phyloP scores from a whole-genome alignment of 2,888 invertebrate genomes.

The Pachydiplax longipennis region DNA sequence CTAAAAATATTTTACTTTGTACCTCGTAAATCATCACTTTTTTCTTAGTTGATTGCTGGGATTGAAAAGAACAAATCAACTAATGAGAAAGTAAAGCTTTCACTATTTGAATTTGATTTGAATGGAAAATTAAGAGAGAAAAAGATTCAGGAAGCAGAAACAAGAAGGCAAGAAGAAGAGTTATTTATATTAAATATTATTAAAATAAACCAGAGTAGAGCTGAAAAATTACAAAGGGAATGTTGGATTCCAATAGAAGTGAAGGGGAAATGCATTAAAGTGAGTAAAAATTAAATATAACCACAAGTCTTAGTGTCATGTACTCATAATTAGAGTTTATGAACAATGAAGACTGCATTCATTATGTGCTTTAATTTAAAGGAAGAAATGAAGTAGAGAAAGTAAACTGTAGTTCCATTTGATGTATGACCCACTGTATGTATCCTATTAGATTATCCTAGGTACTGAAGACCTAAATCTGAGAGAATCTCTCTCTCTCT shows the following conservation, averaged over 20 bases:
- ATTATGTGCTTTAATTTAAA: too few species aligned
- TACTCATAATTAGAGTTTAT: too few species aligned
- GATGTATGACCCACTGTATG: too few species aligned
- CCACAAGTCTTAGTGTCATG: too few species aligned
- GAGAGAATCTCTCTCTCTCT: too few species aligned
- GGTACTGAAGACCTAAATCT: too few species aligned
- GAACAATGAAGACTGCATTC: too few species aligned
- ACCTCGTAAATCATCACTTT: background rate
- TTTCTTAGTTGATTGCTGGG: background rate
- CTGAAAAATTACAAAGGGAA: constrained; percentile 64
- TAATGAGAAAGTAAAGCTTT: constrained; percentile 56
- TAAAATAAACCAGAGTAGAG: constrained; percentile 65
- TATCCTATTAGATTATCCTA: too few species aligned
- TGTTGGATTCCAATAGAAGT: constrained; percentile 70
- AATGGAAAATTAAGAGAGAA: constrained; percentile 64
- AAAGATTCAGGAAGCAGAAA: constrained; percentile 59
- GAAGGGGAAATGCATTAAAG: constrained; percentile 53
- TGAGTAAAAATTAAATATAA: background rate
- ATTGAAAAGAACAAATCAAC: background rate
- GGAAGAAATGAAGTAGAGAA: too few species aligned
- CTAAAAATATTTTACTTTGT: background rate
- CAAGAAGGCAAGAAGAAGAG: constrained; percentile 66
- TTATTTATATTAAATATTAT: constrained; percentile 66
- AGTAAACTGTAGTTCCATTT: too few species aligned
- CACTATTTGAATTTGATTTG: constrained; percentile 69